Base-by-base conservation (phyloP, 1,140 invertebrate species). In the Saxidomus purpurata region DNA sequence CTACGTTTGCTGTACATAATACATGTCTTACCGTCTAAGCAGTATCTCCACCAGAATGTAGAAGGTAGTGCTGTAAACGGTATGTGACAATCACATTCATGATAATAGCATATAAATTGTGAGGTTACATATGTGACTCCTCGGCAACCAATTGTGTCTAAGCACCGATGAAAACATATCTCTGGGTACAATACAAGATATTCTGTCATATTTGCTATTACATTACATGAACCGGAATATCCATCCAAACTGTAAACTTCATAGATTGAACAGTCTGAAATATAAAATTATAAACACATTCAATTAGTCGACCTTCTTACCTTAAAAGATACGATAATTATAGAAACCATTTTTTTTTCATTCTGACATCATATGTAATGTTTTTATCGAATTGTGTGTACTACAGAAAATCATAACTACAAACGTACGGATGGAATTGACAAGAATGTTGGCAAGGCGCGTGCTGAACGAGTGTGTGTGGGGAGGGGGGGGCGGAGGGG, bases 21-120 rank as follows among this genome's bases (percentile, higher is more conserved):
- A n/a, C n/a, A n/a, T n/a, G n/a, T n/a, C 63, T 67, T 67, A 67
- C 63, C 13, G 19, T 67, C 28, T 67, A 67, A 67, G 19, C 63
- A 67, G 31, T 67, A 36, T 19, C 31, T 67, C 63, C 63, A 67
- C 19, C 13, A 22, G 63, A 67, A 67, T 31, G 11, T 34, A 6
- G 8, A 3, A 67, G 8, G 8, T 4, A 17, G 4, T 4, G 25
- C 63, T 9, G 11, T 6, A 11, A 13, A 22, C 11, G 4, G 1
- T 31, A n/a, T 19, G 19, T 36, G 31, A 19, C 63, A 67, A 34
- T 67, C 63, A 67, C 63, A 67, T 2, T 13, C n/a, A 36, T 67
- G 63, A 36, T 67, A 67, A 13, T 15, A 67, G 19, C 63, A 67
- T 34, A 9, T 31, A 22, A 31, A 13, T 11, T 67, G 6, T 8